These are phyloP conservation scores for Sebastes cheni DNA, from an alignment of 2,797 vertebrate genomes.

Conservation along the genomic window DNA sequence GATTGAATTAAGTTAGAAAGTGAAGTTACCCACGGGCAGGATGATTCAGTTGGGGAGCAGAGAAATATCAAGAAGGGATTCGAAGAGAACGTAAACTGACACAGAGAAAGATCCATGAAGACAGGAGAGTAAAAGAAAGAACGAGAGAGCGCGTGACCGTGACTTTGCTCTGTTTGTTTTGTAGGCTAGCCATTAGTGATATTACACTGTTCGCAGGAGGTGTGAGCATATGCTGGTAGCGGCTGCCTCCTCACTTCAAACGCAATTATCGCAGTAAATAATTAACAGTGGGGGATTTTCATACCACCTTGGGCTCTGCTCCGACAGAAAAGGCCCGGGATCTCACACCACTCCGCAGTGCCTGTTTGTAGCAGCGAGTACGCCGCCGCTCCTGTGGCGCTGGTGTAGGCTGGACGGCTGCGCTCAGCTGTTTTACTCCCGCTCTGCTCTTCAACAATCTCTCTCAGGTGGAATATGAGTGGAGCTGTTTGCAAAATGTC, in stretches of 20 bases:
- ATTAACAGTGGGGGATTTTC: conserved; percentile 71
- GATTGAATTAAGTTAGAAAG: conserved; percentile 43
- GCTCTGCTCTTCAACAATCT: conserved; percentile 11
- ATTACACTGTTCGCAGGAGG: conserved; percentile 61
- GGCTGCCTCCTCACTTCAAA: conserved; percentile 71
- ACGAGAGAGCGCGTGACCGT: background rate
- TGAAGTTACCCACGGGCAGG: conserved; percentile 13
- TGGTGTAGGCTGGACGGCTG: conserved; percentile 24
- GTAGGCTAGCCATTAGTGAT: conserved; percentile 45
- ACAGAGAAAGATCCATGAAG: background rate
- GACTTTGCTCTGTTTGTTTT: conserved; percentile 57
- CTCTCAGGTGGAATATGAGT: conserved; percentile 37
- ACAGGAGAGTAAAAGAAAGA: conserved; percentile 5
- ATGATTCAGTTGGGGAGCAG: conserved; percentile 14
- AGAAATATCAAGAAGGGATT: background rate
- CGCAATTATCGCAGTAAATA: conserved; percentile 77
- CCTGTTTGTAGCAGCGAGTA: conserved; percentile 18
- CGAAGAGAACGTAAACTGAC: conserved; percentile 4
- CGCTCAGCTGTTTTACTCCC: conserved; percentile 30
- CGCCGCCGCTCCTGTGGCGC: background rate
- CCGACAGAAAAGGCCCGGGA: conserved; percentile 36
- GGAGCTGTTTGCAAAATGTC: conserved; percentile 16
- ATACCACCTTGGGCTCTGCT: conserved; percentile 52
- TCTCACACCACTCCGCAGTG: conserved; percentile 35
- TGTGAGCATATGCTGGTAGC: conserved; percentile 62